phyloP scores from a whole-genome alignment of 2,888 invertebrate species.

The Quadriops clusia region DNA sequence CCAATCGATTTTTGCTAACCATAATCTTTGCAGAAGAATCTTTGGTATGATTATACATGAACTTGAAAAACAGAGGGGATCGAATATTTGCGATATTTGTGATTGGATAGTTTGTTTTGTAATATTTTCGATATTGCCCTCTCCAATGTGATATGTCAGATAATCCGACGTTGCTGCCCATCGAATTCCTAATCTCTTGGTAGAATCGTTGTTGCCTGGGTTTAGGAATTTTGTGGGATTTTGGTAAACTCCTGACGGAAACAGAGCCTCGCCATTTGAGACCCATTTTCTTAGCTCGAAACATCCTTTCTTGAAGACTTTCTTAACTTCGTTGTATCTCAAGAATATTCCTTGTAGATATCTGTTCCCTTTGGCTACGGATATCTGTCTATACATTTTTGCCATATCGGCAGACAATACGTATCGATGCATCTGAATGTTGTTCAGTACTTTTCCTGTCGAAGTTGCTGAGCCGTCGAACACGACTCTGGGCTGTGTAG shows the following conservation, averaged over 20 bases:
- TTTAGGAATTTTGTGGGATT: too few species aligned
- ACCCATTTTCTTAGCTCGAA: too few species aligned
- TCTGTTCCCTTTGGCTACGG: too few species aligned
- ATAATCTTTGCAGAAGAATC: conserved; percentile 8
- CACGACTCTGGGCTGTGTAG: conserved; percentile 23
- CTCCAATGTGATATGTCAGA: neutral
- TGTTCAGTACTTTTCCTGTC: conserved; percentile 20
- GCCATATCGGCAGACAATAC: too few species aligned
- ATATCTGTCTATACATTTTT: too few species aligned
- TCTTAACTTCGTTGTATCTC: too few species aligned
- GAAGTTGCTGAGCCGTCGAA: conserved; percentile 21
- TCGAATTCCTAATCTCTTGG: conserved; percentile 4
- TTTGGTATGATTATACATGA: conserved; percentile 7
- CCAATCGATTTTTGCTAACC: conserved; percentile 7
- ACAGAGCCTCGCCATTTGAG: too few species aligned
- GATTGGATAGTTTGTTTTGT: conserved; percentile 6
- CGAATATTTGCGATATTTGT: conserved; percentile 4
- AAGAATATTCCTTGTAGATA: too few species aligned
- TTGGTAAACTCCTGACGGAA: too few species aligned
- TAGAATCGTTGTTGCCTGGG: too few species aligned
- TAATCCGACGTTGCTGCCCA: conserved; percentile 5
- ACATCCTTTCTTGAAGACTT: too few species aligned
- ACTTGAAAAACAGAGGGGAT: conserved; percentile 9
- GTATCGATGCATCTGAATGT: conserved; percentile 17
- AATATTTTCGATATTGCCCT: too few species aligned